Base-by-base conservation (phyloP, 2,888 invertebrate genomes). In the Cancer borealis region DNA sequence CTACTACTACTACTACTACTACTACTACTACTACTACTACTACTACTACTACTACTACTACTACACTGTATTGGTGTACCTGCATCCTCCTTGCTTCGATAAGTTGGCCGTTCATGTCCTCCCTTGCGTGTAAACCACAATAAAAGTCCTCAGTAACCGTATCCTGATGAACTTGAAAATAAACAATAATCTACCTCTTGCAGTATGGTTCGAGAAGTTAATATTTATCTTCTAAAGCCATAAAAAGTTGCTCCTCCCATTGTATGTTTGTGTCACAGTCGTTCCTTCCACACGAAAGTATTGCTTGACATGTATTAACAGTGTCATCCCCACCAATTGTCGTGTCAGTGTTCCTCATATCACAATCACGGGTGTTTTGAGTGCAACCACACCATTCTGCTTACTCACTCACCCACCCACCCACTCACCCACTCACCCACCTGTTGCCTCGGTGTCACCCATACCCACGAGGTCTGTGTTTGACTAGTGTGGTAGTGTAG, bases 21-120 rank as follows among this genome's bases (percentile, higher is more conserved):
- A 84, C 79, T 84, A 84, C 84, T 84, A 84, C 84, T 84, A 84
- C 84, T 84, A 84, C 73, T 84, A 84, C 84, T 84, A 84, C 84
- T 84, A 84, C 84, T 84, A 84, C 79, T 39, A 84, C 84, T 84
- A 84, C 84, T 84, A 84, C 84, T 84, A 84, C 73, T 84, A 84
- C 84, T 84, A 84, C 84, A 84, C 84, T 73, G 26, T 26, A 10
- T 84, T 39, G 84, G 39, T 84, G 84, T 84, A 39, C 84, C 39
- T 84, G 84, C 84, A 84, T 84, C 84, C n/a, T 84, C 84, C 30
- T 84, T 39, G 84, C 84, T 84, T 39, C 39, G n/a, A 21, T 73
- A 73, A 73, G 73, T 26, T 73, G 73, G 73, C 73, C 26, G 10
- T 26, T 26, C 73, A 17, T 84, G 84, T 39, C 84, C 3, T 39